Evolutionary conservation across 2,888 invertebrate species (phyloP), one percentile per base, ranked within the genome.

Genomic region (Liopterus haemorrhoidalis): DNA sequence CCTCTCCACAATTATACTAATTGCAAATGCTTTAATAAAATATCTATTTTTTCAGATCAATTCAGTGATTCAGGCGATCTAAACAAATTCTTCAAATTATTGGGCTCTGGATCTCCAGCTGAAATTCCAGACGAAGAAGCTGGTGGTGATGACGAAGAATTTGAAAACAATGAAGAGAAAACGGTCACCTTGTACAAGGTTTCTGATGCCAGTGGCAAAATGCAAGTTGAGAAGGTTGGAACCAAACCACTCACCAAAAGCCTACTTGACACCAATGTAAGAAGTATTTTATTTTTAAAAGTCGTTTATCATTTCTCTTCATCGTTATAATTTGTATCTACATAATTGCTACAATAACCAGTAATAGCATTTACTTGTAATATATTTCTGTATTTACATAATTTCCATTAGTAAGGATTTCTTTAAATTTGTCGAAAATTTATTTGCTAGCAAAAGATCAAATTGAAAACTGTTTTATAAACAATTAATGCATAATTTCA

Each of bases 131-230:
- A 85, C 40, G 85, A 83, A 36, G 75, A 77, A 0, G 74, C 76
- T 0, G 82, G 81, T 0, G 87, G 83, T 22, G 88, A 89, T 59
- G 90, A 90, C 60, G 75, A 76, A 66, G 68, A 74, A 0, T 87
- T 85, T 56, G 87, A 87, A 64, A 74, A 70, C 35, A 73, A 70
- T 11, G 79, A 82, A 57, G 82, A 82, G 56, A 69, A 73, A n/a
- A 67, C 72, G 0, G 79, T 82, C 0, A 70, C 75, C 0, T 65
- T 88, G 1, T 82, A 82, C 47, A 80, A 81, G 55, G 79, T 88
- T 0, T 79, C 82, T 0, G 87, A 87, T 63, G 74, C 74, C 49
- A 69, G 73, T 32, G 81, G 89, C 0, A 72, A 71, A 12, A 57
- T 85, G 38, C 76, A 81, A 58, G 72, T 83, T 8, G 80, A 81